Conservation (phyloP, 1,140 invertebrate species). For the Tetramorium simillimum region DNA sequence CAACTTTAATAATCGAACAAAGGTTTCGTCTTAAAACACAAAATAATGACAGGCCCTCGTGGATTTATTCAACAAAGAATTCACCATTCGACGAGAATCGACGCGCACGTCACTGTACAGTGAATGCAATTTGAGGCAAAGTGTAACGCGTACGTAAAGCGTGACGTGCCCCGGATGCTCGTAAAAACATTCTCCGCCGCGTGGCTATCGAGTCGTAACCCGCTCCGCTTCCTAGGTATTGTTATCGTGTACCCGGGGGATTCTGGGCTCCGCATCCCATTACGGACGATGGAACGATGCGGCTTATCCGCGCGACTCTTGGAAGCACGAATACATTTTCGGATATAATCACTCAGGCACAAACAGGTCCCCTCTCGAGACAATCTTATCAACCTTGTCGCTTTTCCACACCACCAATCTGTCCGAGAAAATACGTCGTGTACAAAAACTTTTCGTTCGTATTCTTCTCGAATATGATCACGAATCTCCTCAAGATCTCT, state of each 20-base stretch:
- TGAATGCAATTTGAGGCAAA: constrained; percentile 59
- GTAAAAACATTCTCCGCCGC: constrained; percentile 65
- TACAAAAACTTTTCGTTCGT: not conserved
- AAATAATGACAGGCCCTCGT: not conserved
- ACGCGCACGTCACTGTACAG: not conserved
- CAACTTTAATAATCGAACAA: not conserved
- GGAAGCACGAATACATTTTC: not conserved
- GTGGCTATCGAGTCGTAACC: constrained; percentile 73
- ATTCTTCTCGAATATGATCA: not conserved
- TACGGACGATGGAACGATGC: not conserved
- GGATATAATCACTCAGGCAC: not conserved
- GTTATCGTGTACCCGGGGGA: constrained; percentile 62
- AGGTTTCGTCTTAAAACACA: not conserved
- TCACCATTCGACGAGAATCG: constrained; percentile 9
- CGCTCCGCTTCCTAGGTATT: constrained; percentile 74
- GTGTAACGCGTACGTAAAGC: constrained; percentile 61
- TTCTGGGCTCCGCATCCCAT: constrained; percentile 61
- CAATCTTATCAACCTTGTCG: not conserved
- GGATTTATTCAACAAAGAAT: constrained; percentile 10
- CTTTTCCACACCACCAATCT: not conserved
- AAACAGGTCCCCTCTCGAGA: not conserved
- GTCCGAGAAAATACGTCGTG: not conserved
- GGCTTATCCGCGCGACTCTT: not conserved
- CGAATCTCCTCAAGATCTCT: not conserved
- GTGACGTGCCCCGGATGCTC: constrained; percentile 67